Evolutionary conservation across 2,113 vertebrate species (phyloP).

Genomic region (Crotalus tigris): DNA sequence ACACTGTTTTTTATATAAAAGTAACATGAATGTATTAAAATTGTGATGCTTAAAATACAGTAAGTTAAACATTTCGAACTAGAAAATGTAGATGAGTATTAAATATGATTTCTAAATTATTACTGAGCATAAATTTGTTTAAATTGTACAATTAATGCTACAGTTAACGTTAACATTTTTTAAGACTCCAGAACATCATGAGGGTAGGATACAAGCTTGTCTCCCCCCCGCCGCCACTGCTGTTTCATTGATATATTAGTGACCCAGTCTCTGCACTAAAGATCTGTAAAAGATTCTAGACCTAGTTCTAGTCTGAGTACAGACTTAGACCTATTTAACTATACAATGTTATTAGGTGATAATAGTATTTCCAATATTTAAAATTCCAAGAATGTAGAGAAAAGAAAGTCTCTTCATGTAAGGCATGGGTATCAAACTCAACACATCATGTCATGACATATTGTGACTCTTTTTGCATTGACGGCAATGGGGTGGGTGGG

Average conservation of each 20-base stretch:
- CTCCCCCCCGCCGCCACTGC: rapidly evolving
- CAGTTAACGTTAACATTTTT: background rate
- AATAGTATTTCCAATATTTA: background rate
- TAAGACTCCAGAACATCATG: background rate
- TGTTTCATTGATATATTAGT: background rate
- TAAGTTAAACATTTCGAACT: background rate
- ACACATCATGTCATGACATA: too few relatives aligned
- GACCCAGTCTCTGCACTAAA: background rate
- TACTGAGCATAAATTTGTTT: background rate
- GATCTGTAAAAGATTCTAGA: background rate
- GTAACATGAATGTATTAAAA: background rate
- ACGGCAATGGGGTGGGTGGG: too few relatives aligned
- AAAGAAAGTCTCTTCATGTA: background rate
- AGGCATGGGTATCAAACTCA: background rate
- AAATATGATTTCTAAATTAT: background rate
- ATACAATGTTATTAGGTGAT: background rate
- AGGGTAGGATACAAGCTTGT: background rate
- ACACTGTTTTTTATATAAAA: background rate
- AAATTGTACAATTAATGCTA: background rate
- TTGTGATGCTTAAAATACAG: background rate
- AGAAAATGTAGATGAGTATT: background rate
- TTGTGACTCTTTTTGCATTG: too few relatives aligned
- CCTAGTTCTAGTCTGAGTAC: background rate
- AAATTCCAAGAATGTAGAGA: background rate
- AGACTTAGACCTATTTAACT: background rate